Evolutionary conservation across 1,140 invertebrate genomes (phyloP).

Genomic region (Caenorhabditis tropicalis): DNA sequence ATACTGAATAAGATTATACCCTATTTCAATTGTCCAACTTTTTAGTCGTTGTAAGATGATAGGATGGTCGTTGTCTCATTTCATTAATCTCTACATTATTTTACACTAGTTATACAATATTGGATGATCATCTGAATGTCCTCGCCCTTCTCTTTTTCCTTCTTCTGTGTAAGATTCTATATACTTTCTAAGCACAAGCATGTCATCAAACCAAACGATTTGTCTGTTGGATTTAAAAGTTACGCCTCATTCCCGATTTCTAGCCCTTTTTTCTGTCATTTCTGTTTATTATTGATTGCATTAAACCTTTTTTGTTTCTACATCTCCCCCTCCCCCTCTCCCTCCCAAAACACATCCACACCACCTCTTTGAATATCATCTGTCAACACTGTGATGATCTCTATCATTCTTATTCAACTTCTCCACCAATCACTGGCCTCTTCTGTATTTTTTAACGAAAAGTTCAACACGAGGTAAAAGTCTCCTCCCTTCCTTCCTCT

Average conservation of each 20-base stretch:
- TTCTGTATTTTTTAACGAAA: conserved; percentile 21
- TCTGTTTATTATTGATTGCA: not conserved
- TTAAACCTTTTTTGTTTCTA: not conserved
- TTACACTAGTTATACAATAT: not conserved
- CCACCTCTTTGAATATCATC: not conserved
- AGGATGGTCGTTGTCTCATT: not conserved
- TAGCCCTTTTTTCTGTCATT: not conserved
- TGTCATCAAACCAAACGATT: not conserved
- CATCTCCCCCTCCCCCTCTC: not conserved
- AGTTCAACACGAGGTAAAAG: conserved; percentile 30
- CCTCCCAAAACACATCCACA: not conserved
- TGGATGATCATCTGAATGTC: not conserved
- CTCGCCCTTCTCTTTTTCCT: not conserved
- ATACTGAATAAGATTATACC: not conserved
- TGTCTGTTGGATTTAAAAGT: not conserved
- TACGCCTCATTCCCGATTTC: not conserved
- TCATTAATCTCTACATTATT: not conserved
- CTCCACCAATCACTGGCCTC: not conserved
- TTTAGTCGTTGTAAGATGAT: not conserved
- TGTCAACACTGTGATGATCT: conserved; percentile 16
- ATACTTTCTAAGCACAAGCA: not conserved
- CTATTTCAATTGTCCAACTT: not conserved
- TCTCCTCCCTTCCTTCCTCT: not conserved
- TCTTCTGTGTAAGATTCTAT: not conserved
- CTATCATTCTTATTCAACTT: not conserved